Conservation (phyloP, 2,113 vertebrate genomes). For the Raja brachyura region DNA sequence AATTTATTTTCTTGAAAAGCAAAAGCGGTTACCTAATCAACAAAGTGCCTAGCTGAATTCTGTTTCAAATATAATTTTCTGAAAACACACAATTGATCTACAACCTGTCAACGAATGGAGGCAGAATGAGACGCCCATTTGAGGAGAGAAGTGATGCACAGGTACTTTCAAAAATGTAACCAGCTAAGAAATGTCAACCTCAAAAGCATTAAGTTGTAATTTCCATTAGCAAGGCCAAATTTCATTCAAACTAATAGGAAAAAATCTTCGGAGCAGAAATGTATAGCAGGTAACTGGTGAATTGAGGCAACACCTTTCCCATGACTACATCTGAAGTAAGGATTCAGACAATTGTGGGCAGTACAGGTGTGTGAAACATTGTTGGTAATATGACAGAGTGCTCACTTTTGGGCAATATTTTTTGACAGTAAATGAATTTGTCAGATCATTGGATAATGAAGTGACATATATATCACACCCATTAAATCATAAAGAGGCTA, state of each 20-base stretch:
- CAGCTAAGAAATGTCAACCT: neutral
- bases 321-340: slow-evolving; percentile 5
- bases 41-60: neutral
- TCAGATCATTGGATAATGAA: slow-evolving; percentile 20
- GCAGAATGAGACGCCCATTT: neutral
- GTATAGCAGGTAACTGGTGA: slow-evolving; percentile 13
- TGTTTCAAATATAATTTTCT: slow-evolving; percentile 21
- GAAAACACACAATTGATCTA: neutral
- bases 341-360: neutral
- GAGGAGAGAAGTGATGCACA: neutral
- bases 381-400: neutral
- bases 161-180: slow-evolving; percentile 18
- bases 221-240: slow-evolving; percentile 17
- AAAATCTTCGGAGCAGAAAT: neutral
- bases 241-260: slow-evolving; percentile 21
- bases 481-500: slow-evolving; percentile 3
- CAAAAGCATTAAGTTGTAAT: neutral
- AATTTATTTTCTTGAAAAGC: neutral
- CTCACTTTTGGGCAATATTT: neutral
- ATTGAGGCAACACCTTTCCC: neutral
- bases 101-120: slow-evolving; percentile 2
- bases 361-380: neutral
- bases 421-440: slow-evolving; percentile 17
- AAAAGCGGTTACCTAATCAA: neutral
- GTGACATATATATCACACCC: neutral